Evolutionary conservation across 2,888 invertebrate genomes (phyloP).

Genomic region (Erynnis tages): DNA sequence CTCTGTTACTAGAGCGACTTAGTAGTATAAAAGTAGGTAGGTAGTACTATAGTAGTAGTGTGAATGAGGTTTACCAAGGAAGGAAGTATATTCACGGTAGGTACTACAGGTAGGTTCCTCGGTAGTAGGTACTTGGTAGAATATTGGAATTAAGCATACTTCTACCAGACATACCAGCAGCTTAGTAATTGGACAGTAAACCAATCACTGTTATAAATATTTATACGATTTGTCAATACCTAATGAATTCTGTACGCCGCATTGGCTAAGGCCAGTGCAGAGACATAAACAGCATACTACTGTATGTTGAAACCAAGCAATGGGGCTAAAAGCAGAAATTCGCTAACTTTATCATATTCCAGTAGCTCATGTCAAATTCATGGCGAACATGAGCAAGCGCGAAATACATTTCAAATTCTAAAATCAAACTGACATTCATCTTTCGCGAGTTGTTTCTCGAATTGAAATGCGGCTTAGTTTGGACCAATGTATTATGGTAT

Average conservation of each 20-base stretch:
- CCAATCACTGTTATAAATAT: not conserved
- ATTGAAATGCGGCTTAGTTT: conserved; percentile 22
- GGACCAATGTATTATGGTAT: not conserved
- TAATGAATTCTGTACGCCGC: not conserved
- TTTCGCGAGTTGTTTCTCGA: conserved; percentile 14
- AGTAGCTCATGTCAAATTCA: conserved; percentile 60
- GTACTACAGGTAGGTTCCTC: no score
- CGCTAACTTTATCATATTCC: conserved; percentile 22
- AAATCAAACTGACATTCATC: conserved; percentile 42
- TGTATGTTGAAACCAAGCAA: not conserved
- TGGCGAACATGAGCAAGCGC: conserved; percentile 48
- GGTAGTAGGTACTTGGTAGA: no score
- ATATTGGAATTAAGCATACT: no score
- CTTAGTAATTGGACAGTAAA: not conserved
- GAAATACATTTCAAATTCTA: conserved; percentile 48
- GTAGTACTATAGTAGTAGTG: no score
- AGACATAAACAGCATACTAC: not conserved
- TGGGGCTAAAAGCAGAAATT: conserved; percentile 7
- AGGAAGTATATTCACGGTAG: no score
- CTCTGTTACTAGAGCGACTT: no score
- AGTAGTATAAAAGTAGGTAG: no score
- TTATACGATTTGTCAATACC: not conserved
- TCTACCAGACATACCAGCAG: not conserved
- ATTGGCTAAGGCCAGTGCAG: not conserved
- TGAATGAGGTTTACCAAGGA: no score